These are phyloP conservation scores for Drosophila differens DNA, from an alignment of 2,888 invertebrate genomes.

Conservation along the genomic window DNA sequence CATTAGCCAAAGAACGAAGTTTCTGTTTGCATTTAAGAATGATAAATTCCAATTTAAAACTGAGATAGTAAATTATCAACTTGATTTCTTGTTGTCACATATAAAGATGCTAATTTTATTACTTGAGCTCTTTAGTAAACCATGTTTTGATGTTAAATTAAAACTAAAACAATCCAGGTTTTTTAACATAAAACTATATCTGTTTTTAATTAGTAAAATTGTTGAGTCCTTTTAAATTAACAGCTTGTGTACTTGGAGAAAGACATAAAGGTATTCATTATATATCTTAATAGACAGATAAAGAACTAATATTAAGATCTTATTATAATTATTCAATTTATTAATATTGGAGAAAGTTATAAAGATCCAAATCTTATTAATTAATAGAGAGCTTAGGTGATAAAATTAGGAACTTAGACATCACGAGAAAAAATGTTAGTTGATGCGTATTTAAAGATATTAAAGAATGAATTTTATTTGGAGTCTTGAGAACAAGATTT, in stretches of 20 bases:
- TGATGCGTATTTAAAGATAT: background rate
- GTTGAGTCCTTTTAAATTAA: rapidly evolving
- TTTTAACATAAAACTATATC: background rate
- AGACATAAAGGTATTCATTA: background rate
- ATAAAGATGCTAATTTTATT: too few relatives aligned
- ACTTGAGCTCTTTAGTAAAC: background rate
- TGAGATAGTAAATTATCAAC: background rate
- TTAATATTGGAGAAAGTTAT: background rate
- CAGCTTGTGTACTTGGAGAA: background rate
- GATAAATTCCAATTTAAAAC: background rate
- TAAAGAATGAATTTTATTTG: background rate
- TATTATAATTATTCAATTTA: background rate
- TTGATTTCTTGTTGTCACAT: too few relatives aligned
- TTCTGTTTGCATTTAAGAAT: background rate
- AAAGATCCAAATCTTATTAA: background rate
- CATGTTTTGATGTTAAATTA: background rate
- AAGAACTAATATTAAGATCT: background rate
- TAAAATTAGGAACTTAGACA: background rate
- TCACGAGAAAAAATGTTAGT: background rate
- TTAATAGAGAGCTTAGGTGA: background rate
- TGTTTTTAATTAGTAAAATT: background rate
- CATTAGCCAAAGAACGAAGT: background rate
- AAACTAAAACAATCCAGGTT: background rate
- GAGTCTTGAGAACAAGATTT: background rate
- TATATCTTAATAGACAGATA: background rate